Percentiles rank a stretch among this genome's conserved stretches.
These are phyloP conservation scores for Anagrus nilaparvatae DNA, from an alignment of 1,140 invertebrate genomes.

Conservation along the genomic window DNA sequence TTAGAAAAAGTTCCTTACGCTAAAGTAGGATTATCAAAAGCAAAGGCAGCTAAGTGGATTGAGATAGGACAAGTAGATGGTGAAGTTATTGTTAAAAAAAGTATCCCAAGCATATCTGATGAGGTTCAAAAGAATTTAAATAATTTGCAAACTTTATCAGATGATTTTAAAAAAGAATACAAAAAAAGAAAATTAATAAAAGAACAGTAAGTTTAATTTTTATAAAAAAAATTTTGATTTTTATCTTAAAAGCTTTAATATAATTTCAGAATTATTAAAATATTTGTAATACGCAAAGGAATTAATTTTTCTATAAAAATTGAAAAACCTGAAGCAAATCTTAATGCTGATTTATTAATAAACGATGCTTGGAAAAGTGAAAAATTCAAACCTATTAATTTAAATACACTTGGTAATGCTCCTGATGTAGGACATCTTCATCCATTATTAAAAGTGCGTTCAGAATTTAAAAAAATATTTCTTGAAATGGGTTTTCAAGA, in stretches of 20 bases:
- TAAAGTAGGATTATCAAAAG: constrained; percentile 95
- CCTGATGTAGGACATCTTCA: constrained; percentile 73
- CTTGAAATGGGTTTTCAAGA: constrained; percentile 97
- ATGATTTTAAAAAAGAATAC: constrained; percentile 71
- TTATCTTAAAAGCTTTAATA: constrained; percentile 11
- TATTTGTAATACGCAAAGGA: constrained; percentile 71
- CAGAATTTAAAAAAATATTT: constrained; percentile 96
- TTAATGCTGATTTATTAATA: constrained; percentile 87
- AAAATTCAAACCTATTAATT: constrained; percentile 95
- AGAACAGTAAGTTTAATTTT: constrained; percentile 60
- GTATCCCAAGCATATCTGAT: constrained; percentile 69
- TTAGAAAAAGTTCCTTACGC: constrained; percentile 74
- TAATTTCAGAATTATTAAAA: constrained; percentile 52
- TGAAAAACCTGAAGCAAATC: constrained; percentile 85
- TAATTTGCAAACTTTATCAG: constrained; percentile 46
- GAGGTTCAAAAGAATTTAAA: constrained; percentile 60
- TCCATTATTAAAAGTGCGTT: constrained; percentile 89
- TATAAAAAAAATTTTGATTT: neutral
- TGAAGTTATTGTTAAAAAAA: constrained; percentile 58
- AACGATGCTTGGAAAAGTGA: constrained; percentile 84
- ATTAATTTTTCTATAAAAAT: constrained; percentile 71
- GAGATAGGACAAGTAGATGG: constrained; percentile 66
- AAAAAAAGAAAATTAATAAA: constrained; percentile 93
- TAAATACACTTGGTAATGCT: constrained; percentile 72
- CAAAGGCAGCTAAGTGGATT: constrained; percentile 91